These are phyloP conservation scores for Carassius carassius DNA, from an alignment of 2,113 vertebrate genomes.

Conservation along the genomic window DNA sequence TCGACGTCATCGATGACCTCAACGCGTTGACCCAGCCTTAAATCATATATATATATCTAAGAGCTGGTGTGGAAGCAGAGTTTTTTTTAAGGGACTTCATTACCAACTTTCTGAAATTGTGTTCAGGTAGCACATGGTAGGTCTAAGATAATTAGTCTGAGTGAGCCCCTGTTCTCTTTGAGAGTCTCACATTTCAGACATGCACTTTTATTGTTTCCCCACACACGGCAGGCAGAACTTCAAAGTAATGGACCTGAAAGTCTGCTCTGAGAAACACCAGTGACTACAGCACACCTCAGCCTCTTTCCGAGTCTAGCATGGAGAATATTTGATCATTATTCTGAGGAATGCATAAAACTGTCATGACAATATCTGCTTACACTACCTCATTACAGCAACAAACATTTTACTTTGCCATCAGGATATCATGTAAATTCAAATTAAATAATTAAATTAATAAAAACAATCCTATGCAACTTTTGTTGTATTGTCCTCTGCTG, in stretches of 20 bases:
- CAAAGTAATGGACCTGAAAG: slow-evolving; percentile 27
- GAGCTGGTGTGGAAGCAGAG: not conserved
- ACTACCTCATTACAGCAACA: slow-evolving; percentile 4
- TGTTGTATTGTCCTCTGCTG: not conserved
- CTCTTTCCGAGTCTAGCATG: not conserved
- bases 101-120: slow-evolving; percentile 26
- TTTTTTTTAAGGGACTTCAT: not conserved
- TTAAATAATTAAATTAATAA: not conserved
- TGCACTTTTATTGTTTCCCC: slow-evolving; percentile 24
- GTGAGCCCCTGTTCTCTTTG: slow-evolving; percentile 21
- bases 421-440: not conserved
- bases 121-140: not conserved
- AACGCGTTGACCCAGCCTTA: too few species aligned
- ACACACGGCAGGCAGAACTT: slow-evolving; percentile 28
- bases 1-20: too few species aligned
- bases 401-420: slow-evolving; percentile 3
- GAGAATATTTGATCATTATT: slow-evolving; percentile 31
- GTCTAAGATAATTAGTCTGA: slow-evolving; percentile 36
- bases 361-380: slow-evolving; percentile 12
- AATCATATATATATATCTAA: not conserved
- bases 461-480: not conserved
- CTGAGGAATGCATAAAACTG: slow-evolving; percentile 4
- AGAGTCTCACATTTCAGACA: slow-evolving; percentile 49
- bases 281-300: slow-evolving; percentile 24
- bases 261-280: not conserved